Evolutionary conservation across 1,140 invertebrate genomes (phyloP), one percentile per base, ranked within the genome.

Genomic region (Euborellia annulipes): DNA sequence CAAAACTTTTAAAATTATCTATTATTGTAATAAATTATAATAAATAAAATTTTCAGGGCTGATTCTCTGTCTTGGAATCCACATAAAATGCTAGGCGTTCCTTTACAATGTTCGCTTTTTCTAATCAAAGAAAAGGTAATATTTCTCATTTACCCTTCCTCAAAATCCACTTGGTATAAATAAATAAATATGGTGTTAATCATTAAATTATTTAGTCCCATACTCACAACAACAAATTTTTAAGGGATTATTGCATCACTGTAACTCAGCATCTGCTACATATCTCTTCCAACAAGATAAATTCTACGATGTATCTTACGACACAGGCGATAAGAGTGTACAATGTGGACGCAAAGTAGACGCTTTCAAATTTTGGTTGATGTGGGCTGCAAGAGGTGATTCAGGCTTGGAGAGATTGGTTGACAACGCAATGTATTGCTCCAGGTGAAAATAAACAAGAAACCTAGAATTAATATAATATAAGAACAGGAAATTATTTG

Each of bases 221-320:
- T n/a, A n/a, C n/a, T n/a, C n/a, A n/a, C n/a, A n/a, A n/a, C n/a
- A n/a, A n/a, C n/a, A n/a, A n/a, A n/a, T n/a, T n/a, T 49, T 45
- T 20, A 51, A 62, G 56, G 68, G 68, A 23, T 52, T 81, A 1
- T 59, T 94, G 30, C 72, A 82, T 54, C 64, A 78, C 46, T 77
- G 76, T 40, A 92, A 93, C 58, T 75, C 75, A 21, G 76, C 79
- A 1, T 70, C 78, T 1, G 90, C 88, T 0, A 73, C 78, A 27
- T 95, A 94, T 59, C 68, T 94, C 1, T 94, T 93, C 56, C 87
- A 92, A 56, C 81, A 85, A 52, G 89, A 94, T 58, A 95, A 95
- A 61, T 85, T 87, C 61, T 96, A 96, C 57, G 87, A 93, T 57
- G 74, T 85, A 0, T 69, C 66, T 8, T 95, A 85, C 62, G 90